phyloP scores from a whole-genome alignment of 2,113 vertebrate species.

The Megaptera novaeangliae region DNA sequence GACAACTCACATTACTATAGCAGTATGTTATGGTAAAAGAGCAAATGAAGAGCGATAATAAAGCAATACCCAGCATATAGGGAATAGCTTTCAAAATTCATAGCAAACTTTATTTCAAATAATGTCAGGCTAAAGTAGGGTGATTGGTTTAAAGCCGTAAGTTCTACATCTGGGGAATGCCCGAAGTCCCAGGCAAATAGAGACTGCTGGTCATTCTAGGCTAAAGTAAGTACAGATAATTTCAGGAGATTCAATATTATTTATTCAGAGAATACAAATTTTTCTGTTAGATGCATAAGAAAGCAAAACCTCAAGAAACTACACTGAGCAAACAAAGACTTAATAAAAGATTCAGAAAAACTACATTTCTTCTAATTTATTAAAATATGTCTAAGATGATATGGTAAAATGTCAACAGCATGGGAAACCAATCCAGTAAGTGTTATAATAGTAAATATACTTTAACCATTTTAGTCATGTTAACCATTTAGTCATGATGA shows the following conservation, averaged over 20 bases:
- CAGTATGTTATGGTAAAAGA: not conserved
- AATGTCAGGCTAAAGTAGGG: not conserved
- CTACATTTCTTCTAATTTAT: not conserved
- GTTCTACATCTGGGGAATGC: not conserved
- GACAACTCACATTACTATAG: not conserved
- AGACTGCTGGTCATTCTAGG: not conserved
- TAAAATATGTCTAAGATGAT: not conserved
- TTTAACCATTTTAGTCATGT: not conserved
- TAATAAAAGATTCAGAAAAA: constrained; percentile 8
- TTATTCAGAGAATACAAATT: not conserved
- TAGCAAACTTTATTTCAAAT: constrained; percentile 15
- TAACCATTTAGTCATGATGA: not conserved
- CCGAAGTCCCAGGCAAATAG: not conserved
- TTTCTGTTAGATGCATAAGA: not conserved
- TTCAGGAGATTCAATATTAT: not conserved
- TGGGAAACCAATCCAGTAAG: not conserved
- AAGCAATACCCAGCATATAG: not conserved
- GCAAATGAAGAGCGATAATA: not conserved
- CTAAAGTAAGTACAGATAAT: not conserved
- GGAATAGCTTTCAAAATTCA: constrained; percentile 30
- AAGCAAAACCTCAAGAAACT: not conserved
- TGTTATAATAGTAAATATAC: not conserved
- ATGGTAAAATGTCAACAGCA: not conserved
- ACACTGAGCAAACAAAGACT: not conserved
- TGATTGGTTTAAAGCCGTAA: not conserved